Base-by-base conservation (phyloP, 1,140 invertebrate species). In the Papilio helenus region DNA sequence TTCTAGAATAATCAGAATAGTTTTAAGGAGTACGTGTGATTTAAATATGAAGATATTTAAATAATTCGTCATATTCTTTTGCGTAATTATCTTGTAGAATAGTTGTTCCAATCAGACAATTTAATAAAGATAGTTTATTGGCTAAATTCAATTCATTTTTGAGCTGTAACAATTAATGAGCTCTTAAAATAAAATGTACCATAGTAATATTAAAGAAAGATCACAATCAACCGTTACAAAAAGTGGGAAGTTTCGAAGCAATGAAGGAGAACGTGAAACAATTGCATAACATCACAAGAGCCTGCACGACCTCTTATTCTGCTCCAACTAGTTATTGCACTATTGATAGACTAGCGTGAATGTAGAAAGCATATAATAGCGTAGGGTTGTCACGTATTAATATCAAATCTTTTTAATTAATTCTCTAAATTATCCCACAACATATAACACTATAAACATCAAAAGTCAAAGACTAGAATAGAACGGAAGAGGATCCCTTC, bases 271-370 rank as follows among this genome's bases (percentile, higher is more conserved):
- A 82, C 85, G 84, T 87, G 85, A 87, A 88, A 88, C 79, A 83
- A 84, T 90, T 88, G 87, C 86, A 87, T 84, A 86, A 89, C 76
- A 65, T 65, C 26, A 82, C 81, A 84, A 85, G 81, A 72, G 84
- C 82, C 84, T 81, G 85, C 79, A 86, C 85, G 86, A 82, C 83
- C 72, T 81, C 26, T 79, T 58, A 78, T 29, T 80, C 72, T 81
- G 81, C 83, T 82, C 79, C 74, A 73, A 39, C 81, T 73, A 84
- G 82, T 84, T 85, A 86, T 85, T 79, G 72, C 82, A 81, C 79
- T 87, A 86, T 89, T 84, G 84, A 86, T 87, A 88, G 85, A 81
- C 79, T 80, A 74, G 12, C 71, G 81, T 72, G 77, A 82, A 76
- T 26, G 79, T 83, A 81, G 80, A 84, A 84, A 83, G 79, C 81